Evolutionary conservation across 2,888 invertebrate species (phyloP).

Genomic region (Urechis unicinctus): DNA sequence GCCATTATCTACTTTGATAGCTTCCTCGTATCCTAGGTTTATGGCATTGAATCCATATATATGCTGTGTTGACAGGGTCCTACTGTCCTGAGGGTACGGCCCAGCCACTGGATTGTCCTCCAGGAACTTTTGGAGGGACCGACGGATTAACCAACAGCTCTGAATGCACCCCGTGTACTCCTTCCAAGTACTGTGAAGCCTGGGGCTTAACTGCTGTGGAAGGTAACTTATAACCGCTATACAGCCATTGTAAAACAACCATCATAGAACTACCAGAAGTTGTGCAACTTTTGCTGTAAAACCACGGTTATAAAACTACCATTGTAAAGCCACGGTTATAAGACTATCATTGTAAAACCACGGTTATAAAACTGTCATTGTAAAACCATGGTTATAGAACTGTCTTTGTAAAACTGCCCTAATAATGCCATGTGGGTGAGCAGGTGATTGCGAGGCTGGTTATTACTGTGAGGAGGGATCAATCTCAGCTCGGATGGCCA

Average conservation of each 20-base stretch:
- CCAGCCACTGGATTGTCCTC: conserved; percentile 33
- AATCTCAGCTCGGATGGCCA: conserved; percentile 24
- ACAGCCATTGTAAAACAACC: too few relatives aligned
- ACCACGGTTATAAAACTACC: too few relatives aligned
- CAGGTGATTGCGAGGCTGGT: conserved; percentile 32
- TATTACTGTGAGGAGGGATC: conserved; percentile 41
- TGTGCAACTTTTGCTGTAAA: too few relatives aligned
- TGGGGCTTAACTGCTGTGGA: conserved; percentile 10
- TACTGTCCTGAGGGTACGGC: conserved; percentile 40
- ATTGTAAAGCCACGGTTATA: too few relatives aligned
- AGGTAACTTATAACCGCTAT: conserved; percentile 9
- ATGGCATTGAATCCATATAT: too few relatives aligned
- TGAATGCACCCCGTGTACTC: conserved; percentile 35
- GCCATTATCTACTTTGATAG: too few relatives aligned
- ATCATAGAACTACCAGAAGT: too few relatives aligned
- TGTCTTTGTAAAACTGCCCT: not conserved
- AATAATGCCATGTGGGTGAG: not conserved
- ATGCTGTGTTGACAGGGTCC: too few relatives aligned
- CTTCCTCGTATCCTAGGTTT: too few relatives aligned
- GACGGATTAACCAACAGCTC: conserved; percentile 29
- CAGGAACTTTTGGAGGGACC: conserved; percentile 38
- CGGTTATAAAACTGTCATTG: too few relatives aligned
- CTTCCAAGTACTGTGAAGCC: conserved; percentile 19
- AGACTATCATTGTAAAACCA: too few relatives aligned
- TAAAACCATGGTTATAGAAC: too few relatives aligned